Evolutionary conservation across 2,888 invertebrate genomes (phyloP).

Genomic region (Platycheirus rosarum): DNA sequence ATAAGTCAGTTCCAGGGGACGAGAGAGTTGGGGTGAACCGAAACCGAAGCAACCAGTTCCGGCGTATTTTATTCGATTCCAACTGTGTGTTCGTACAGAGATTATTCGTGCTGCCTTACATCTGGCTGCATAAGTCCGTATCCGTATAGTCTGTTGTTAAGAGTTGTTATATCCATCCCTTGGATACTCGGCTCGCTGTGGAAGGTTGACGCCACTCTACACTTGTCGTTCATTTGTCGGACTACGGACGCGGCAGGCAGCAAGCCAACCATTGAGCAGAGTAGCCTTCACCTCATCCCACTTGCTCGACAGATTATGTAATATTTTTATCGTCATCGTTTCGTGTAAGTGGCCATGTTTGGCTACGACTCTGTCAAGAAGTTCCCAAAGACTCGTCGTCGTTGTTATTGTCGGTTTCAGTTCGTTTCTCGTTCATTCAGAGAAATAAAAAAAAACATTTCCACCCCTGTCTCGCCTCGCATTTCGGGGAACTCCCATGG

Average conservation of each 20-base stretch:
- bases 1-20: constrained; percentile 45
- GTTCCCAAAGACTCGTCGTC: constrained; percentile 52
- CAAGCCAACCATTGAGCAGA: constrained; percentile 28
- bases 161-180: constrained; percentile 54
- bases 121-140: constrained; percentile 58
- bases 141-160: not conserved
- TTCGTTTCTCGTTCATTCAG: constrained; percentile 38
- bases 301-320: constrained; percentile 68
- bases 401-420: constrained; percentile 31
- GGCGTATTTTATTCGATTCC: constrained; percentile 65
- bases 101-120: constrained; percentile 50
- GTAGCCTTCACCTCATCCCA: constrained; percentile 64
- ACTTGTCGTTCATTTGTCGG: constrained; percentile 53
- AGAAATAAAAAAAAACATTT: constrained; percentile 32
- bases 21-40: constrained; percentile 48
- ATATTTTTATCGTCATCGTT: constrained; percentile 69
- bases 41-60: constrained; percentile 58
- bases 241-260: constrained; percentile 41
- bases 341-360: constrained; percentile 64
- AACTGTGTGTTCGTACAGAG: constrained; percentile 51
- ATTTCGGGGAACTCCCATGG: constrained; percentile 29
- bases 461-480: constrained; percentile 22
- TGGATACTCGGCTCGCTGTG: constrained; percentile 13
- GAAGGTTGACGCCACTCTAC: constrained; percentile 46
- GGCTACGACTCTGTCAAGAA: constrained; percentile 56